Evolutionary conservation across 2,888 invertebrate genomes (phyloP), one percentile per base, ranked within the genome.

Genomic region (Schizotus pectinicornis): DNA sequence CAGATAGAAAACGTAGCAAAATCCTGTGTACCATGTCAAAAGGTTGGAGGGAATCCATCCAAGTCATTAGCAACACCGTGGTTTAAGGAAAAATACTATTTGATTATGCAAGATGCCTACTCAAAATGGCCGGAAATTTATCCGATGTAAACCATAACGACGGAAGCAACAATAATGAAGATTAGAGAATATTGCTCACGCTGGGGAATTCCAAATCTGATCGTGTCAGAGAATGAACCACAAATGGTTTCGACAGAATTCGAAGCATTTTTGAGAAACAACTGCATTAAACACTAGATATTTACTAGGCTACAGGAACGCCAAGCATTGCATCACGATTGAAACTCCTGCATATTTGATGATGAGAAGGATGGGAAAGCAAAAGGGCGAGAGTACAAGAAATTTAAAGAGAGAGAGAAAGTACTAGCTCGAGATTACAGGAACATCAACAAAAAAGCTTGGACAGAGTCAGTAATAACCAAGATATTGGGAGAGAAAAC

Each of bases 121-220:
- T 61, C 64, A 6, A 68, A 68, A 52, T 69, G 67, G 62, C 34
- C 62, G n/a, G 62, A 68, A 51, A 57, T 64, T n/a, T 55, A 61
- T 36, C 41, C 48, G 37, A 62, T 63, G 56, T 45, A 43, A 14
- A 41, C 43, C 8, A 58, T 59, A 11, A 62, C 63, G 3, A 43
- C 61, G 22, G 31, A 38, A 34, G 50, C 43, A 36, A 65, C 57
- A 12, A 62, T 63, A 37, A 36, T 51, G 11, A 42, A 46, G n/a
- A 36, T 67, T 46, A 51, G 62, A 39, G 49, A 58, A 46, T 22
- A 51, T 12, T 66, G 63, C 56, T 12, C 63, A 7, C 42, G 60
- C 31, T 65, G 50, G 31, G 65, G 65, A n/a, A 49, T 65, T 30
- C 65, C 63, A 11, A 56, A 56, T 38, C 14, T 41, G 1, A 14